These are phyloP conservation scores for Plectropomus leopardus DNA, from an alignment of 2,113 vertebrate species.

Conservation along the genomic window DNA sequence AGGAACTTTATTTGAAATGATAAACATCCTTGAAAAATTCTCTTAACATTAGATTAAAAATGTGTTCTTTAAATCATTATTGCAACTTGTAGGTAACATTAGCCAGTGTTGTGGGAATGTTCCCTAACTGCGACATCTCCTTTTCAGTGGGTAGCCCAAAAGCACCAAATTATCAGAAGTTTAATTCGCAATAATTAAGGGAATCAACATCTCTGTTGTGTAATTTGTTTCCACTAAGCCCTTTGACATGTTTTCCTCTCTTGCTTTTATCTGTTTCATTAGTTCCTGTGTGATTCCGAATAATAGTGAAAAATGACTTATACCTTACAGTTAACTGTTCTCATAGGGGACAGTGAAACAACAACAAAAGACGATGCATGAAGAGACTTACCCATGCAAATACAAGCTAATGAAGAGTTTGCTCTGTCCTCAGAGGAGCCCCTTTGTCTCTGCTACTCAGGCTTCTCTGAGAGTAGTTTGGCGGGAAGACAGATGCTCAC, in stretches of 20 bases:
- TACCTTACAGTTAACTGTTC: conserved; percentile 18
- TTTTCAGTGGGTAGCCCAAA: background rate
- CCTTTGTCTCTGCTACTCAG: conserved; percentile 47
- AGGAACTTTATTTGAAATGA: no score
- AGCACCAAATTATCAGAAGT: background rate
- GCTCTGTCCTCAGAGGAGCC: conserved; percentile 37
- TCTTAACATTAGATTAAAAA: no score
- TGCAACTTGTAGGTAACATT: no score
- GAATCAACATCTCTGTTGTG: conserved; percentile 2
- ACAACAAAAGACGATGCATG: conserved; percentile 10
- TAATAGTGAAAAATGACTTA: conserved; percentile 53
- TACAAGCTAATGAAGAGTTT: conserved; percentile 69
- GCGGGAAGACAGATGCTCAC: conserved; percentile 24
- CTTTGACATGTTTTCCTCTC: conserved; percentile 12
- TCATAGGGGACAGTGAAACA: conserved; percentile 28
- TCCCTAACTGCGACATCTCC: no score
- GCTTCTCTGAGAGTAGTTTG: conserved; percentile 31
- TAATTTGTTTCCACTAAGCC: conserved; percentile 29
- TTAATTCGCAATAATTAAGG: background rate
- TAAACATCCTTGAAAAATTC: no score
- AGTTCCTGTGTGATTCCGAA: conserved; percentile 13
- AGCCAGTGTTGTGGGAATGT: no score
- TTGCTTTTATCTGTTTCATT: conserved; percentile 13
- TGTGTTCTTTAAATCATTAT: no score
- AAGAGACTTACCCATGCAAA: conserved; percentile 64